phyloP scores from a whole-genome alignment of 2,888 invertebrate genomes.

The Pyrochroa serraticornis region DNA sequence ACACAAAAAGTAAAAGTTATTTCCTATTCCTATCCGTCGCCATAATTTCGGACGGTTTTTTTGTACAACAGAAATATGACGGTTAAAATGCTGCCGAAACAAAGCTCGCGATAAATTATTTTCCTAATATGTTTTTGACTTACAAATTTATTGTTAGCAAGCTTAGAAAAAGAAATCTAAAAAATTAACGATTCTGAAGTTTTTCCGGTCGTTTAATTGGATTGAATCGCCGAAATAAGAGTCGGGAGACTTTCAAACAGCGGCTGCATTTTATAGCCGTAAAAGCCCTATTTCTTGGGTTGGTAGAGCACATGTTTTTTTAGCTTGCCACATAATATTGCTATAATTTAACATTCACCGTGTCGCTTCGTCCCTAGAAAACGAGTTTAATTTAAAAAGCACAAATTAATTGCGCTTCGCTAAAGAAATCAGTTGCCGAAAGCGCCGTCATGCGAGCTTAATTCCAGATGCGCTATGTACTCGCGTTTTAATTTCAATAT shows the following conservation, averaged over 20 bases:
- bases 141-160: constrained; percentile 54
- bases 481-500: too few relatives aligned
- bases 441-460: too few relatives aligned
- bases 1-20: constrained; percentile 35
- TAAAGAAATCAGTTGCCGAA: too few relatives aligned
- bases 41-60: constrained; percentile 19
- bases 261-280: constrained; percentile 56
- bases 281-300: constrained; percentile 20
- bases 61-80: constrained; percentile 10
- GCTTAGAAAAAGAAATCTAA: constrained; percentile 39
- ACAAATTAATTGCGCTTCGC: too few relatives aligned
- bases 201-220: constrained; percentile 58
- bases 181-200: constrained; percentile 57
- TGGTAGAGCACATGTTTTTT: not conserved
- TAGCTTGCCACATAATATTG: constrained; percentile 4
- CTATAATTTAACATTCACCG: constrained; percentile 5
- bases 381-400: too few relatives aligned
- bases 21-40: constrained; percentile 38
- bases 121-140: constrained; percentile 54
- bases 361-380: too few relatives aligned
- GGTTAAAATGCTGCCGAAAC: constrained; percentile 14
- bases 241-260: constrained; percentile 45
- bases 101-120: constrained; percentile 46
- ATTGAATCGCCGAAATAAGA: constrained; percentile 54
- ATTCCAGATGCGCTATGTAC: too few relatives aligned